Conservation (phyloP, 2,797 vertebrate species). For the Characodon lateralis region DNA sequence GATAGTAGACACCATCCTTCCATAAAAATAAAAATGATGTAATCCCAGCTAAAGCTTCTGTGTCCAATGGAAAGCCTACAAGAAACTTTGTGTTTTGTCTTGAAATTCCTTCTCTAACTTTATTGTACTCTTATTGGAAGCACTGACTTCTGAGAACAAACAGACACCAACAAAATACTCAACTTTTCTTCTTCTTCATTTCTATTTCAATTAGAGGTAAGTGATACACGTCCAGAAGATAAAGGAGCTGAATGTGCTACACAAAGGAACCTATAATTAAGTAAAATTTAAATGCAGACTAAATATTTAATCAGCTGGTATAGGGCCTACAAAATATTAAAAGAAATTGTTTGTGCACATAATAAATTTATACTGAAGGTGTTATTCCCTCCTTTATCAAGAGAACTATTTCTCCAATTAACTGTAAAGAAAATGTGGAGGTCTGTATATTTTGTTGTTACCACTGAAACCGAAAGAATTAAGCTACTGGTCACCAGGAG, state of each 20-base stretch:
- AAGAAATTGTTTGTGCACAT: too few species aligned
- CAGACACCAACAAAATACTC: not conserved
- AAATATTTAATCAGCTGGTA: not conserved
- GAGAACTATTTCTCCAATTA: constrained; percentile 1
- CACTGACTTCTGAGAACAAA: not conserved
- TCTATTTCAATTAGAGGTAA: not conserved
- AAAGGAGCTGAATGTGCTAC: not conserved
- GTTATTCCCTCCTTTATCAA: too few species aligned
- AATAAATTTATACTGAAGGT: too few species aligned
- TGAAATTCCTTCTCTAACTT: constrained; percentile 13
- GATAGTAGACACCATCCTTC: too few species aligned
- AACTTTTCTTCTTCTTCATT: not conserved
- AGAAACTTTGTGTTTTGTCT: constrained; percentile 19
- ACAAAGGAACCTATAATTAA: not conserved
- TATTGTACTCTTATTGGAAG: not conserved
- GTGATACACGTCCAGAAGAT: not conserved
- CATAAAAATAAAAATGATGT: too few species aligned
- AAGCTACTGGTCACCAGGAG: too few species aligned
- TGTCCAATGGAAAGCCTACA: constrained; percentile 4
- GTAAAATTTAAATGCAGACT: not conserved
- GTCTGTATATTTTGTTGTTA: too few species aligned
- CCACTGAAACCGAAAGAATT: too few species aligned
- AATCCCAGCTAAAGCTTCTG: too few species aligned
- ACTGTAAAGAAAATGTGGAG: too few species aligned
- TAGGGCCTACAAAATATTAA: too few species aligned